phyloP scores from a whole-genome alignment of 2,888 invertebrate genomes.

The Apotomis betuletana region DNA sequence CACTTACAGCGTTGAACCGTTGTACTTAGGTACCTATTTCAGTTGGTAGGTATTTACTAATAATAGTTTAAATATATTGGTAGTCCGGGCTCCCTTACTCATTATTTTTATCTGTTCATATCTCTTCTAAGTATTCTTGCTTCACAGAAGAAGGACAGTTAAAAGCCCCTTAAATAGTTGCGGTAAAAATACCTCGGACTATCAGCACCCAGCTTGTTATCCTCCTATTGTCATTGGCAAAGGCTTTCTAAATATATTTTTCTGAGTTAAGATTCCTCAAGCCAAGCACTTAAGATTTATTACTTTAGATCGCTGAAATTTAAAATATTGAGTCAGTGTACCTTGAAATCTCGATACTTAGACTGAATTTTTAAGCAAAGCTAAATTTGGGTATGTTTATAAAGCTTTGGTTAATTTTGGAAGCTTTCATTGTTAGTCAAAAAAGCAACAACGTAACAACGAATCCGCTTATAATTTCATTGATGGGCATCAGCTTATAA shows the following conservation, averaged over 20 bases:
- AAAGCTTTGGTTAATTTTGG: too few relatives aligned
- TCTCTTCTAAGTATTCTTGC: conserved; percentile 20
- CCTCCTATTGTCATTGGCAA: conserved; percentile 18
- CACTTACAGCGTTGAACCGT: neutral
- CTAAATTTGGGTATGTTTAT: too few relatives aligned
- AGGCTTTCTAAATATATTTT: neutral
- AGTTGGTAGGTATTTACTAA: neutral
- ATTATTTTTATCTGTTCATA: conserved; percentile 33
- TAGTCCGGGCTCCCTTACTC: conserved; percentile 11
- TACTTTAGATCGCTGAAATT: neutral
- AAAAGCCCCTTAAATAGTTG: conserved; percentile 35
- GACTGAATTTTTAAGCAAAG: too few relatives aligned
- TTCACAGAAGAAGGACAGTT: conserved; percentile 24
- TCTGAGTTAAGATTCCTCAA: conserved; percentile 1
- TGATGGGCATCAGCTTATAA: too few relatives aligned
- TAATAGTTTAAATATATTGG: conserved; percentile 4
- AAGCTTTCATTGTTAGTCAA: too few relatives aligned
- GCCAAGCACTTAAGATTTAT: neutral
- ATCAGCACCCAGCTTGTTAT: conserved; percentile 18
- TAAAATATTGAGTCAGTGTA: too few relatives aligned
- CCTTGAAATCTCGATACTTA: too few relatives aligned
- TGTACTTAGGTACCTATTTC: neutral
- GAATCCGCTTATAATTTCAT: too few relatives aligned
- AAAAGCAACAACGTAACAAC: too few relatives aligned
- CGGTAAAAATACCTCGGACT: conserved; percentile 20